phyloP scores from a whole-genome alignment of 2,113 vertebrate genomes.

The Lamprologus speciosus region DNA sequence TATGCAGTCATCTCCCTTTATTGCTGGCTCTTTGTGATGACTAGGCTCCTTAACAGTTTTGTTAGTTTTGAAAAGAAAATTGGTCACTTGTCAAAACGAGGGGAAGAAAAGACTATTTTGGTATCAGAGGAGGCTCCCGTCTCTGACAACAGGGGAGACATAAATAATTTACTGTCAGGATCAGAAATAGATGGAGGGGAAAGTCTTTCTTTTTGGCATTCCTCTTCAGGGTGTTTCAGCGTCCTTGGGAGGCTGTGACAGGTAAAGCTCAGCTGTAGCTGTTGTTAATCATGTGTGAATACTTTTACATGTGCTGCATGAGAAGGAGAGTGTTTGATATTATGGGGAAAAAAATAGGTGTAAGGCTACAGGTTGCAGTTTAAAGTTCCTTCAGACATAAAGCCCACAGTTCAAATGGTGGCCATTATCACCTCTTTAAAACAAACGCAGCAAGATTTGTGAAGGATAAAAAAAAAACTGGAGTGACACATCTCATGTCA shows the following conservation, averaged over 20 bases:
- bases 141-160: not conserved
- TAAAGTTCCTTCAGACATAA: not conserved
- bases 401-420: not conserved
- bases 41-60: conserved; percentile 14
- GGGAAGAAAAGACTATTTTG: conserved; percentile 37
- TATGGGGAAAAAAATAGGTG: not conserved
- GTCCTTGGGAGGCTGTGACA: not conserved
- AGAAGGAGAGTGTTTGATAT: not conserved
- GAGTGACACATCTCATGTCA: not conserved
- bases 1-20: not conserved
- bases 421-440: conserved; percentile 21
- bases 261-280: conserved; percentile 9
- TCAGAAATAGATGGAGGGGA: conserved; percentile 40
- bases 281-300: not conserved
- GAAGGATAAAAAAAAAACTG: not conserved
- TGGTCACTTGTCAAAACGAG: not conserved
- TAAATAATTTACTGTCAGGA: conserved; percentile 33
- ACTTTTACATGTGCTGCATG: not conserved
- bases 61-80: conserved; percentile 32
- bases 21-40: conserved; percentile 14
- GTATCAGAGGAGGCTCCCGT: conserved; percentile 23
- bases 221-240: not conserved
- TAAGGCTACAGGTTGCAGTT: not conserved
- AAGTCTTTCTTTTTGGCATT: conserved; percentile 26
- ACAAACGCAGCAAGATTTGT: not conserved